Evolutionary conservation across 1,140 invertebrate genomes (phyloP), one percentile per base, ranked within the genome.

Genomic region (Probaryconus sp.): DNA sequence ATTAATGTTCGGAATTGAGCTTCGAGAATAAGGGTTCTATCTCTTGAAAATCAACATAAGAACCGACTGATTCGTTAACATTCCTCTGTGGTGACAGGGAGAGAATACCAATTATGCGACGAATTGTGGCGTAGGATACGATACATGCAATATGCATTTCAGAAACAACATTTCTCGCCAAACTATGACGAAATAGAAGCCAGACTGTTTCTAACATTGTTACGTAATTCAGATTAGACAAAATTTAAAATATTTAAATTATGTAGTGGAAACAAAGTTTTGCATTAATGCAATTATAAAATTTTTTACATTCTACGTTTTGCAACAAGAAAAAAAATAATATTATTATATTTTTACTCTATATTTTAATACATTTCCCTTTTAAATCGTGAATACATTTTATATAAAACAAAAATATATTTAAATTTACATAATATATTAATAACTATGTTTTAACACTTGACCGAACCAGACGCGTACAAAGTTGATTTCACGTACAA

Each of bases 91-190:
- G 60, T 65, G 35, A 51, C 16, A n/a, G 7, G 2, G 38, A 35
- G n/a, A n/a, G 31, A 63, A 63, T 64, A 63, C 56, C 30, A 74
- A 68, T 68, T 74, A 63, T 61, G 47, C 53, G 35, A 14, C 24
- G 33, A 45, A 51, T 63, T 20, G 33, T 18, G 4, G 16, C 10
- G 18, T 9, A 45, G 47, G 40, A 43, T 35, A 18, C 56, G 58
- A 65, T 69, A 69, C 65, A 74, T 43, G 65, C 43, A 69, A 69
- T 69, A 69, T 75, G 72, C 72, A 75, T 75, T 68, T 73, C 38
- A 55, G 55, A 37, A 43, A 61, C 24, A 47, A 47, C 56, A 58
- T 43, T 35, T 56, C 48, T 33, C 42, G 14, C 61, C 53, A 40
- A 37, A 60, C 48, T 53, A 24, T 37, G 56, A 42, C 50, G 53